These are phyloP conservation scores for Pholis gunnellus DNA, from an alignment of 2,113 vertebrate species.

Conservation along the genomic window DNA sequence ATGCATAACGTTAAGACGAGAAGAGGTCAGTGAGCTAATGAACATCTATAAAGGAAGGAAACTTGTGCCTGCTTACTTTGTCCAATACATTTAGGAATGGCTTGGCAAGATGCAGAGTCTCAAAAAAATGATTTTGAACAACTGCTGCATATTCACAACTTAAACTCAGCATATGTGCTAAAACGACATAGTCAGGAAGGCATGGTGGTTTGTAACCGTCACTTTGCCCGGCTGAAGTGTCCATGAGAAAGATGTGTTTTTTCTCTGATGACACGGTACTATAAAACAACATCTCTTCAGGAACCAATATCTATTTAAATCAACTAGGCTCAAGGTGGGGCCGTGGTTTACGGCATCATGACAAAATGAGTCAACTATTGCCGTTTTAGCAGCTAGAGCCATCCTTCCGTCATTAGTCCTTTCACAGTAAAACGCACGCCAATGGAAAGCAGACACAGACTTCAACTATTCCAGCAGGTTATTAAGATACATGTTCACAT, in stretches of 20 bases:
- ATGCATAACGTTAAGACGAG: background rate
- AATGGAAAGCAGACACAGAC: background rate
- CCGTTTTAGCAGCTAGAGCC: background rate
- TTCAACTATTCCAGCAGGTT: conserved; percentile 6
- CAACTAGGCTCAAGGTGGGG: background rate
- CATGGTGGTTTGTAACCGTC: background rate
- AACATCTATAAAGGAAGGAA: background rate
- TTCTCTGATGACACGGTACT: background rate
- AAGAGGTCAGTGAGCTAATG: conserved; percentile 1
- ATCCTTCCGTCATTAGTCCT: background rate
- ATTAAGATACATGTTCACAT: conserved; percentile 21
- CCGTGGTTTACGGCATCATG: background rate
- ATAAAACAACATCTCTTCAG: conserved; percentile 22
- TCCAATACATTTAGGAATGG: background rate
- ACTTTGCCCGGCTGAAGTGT: background rate
- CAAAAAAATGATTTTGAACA: background rate
- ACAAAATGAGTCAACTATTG: background rate
- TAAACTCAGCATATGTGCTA: background rate
- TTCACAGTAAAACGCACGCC: conserved; percentile 5
- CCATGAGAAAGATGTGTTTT: background rate
- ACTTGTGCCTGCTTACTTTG: background rate
- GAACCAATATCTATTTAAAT: conserved; percentile 24
- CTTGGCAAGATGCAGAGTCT: background rate
- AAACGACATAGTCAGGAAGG: background rate
- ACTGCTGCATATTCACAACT: background rate